phyloP scores from a whole-genome alignment of 92 coral and sea anemone species.

The Diadumene lineata region DNA sequence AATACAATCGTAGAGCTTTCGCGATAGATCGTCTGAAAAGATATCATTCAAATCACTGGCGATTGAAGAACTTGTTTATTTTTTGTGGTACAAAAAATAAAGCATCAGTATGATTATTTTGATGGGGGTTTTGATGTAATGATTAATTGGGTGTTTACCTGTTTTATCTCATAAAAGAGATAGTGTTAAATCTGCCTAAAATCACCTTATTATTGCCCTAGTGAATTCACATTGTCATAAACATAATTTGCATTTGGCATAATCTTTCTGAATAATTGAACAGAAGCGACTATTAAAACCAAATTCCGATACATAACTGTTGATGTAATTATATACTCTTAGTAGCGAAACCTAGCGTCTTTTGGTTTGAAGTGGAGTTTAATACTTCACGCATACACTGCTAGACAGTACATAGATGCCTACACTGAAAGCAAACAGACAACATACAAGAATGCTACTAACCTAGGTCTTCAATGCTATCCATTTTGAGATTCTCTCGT shows the following conservation, averaged over 20 bases:
- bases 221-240: background rate
- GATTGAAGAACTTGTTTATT: background rate
- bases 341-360: background rate
- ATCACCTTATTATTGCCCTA: background rate
- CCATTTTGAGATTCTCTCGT: slow-evolving; percentile 7
- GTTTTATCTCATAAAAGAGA: slow-evolving; percentile 14
- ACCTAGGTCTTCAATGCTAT: slow-evolving; percentile 83
- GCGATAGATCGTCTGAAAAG: slow-evolving; percentile 27
- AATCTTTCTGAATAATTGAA: background rate
- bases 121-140: background rate
- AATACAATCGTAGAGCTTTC: slow-evolving; percentile 4
- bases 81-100: background rate
- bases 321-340: background rate
- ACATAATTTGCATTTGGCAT: slow-evolving; percentile 21
- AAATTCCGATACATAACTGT: background rate
- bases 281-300: background rate
- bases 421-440: slow-evolving; percentile 4
- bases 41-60: slow-evolving; percentile 3
- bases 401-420: background rate
- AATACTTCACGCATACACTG: background rate
- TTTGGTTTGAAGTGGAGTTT: too few species aligned
- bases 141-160: slow-evolving; percentile 6
- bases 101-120: background rate
- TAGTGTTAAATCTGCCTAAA: background rate
- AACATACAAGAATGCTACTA: slow-evolving; percentile 23